Evolutionary conservation across 2,113 vertebrate species (phyloP).

Genomic region (Corythoichthys haematopterus): DNA sequence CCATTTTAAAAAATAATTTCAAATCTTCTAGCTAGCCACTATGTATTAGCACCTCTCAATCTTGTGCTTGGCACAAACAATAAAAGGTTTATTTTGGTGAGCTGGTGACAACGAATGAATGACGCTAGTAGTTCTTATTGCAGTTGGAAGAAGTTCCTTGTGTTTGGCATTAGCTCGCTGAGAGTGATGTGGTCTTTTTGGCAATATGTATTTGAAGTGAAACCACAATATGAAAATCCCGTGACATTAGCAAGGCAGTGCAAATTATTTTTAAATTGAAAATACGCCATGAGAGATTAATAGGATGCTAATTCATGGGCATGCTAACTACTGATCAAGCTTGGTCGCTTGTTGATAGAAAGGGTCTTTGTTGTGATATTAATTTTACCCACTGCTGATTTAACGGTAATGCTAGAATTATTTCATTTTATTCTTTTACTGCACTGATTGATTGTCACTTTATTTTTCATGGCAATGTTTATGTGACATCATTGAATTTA

Average conservation of each 20-base stretch:
- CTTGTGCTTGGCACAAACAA: background rate
- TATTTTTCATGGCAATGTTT: background rate
- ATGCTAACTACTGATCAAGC: background rate
- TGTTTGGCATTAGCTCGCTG: background rate
- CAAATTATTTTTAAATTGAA: background rate
- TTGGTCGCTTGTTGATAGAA: background rate
- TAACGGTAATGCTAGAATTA: background rate
- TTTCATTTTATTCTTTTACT: background rate
- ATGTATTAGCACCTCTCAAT: background rate
- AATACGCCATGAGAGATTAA: background rate
- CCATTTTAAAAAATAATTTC: background rate
- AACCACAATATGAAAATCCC: background rate
- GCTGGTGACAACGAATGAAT: background rate
- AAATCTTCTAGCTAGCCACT: background rate
- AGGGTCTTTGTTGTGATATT: background rate
- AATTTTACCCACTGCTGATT: background rate
- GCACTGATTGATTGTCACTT: conserved; percentile 6
- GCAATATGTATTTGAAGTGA: background rate
- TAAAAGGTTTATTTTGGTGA: background rate
- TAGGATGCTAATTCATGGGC: background rate
- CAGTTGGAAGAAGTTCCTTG: background rate
- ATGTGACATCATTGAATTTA: background rate
- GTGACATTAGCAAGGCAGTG: background rate
- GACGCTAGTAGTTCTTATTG: background rate
- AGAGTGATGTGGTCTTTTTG: background rate